Conservation (phyloP, 1,140 invertebrate species). For the Heliconius nattereri region DNA sequence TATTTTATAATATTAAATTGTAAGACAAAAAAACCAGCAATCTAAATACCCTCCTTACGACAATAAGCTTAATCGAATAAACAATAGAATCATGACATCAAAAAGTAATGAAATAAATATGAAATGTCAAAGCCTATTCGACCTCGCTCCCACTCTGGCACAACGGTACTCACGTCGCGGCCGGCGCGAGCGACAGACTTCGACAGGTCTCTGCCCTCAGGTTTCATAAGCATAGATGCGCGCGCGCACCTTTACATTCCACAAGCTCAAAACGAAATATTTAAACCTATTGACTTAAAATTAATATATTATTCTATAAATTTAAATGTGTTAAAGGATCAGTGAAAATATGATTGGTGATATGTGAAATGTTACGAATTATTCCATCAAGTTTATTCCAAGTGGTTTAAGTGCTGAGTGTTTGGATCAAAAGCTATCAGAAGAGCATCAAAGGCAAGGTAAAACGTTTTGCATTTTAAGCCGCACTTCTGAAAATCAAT, state of each 20-base stretch:
- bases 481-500: slow-evolving; percentile 37
- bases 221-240: slow-evolving; percentile 48
- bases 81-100: slow-evolving; percentile 62
- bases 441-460: slow-evolving; percentile 32
- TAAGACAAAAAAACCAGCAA: background rate
- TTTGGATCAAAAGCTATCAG: slow-evolving; percentile 29
- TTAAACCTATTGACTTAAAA: slow-evolving; percentile 26
- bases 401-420: slow-evolving; percentile 31
- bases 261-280: slow-evolving; percentile 29
- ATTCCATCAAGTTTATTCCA: slow-evolving; percentile 20
- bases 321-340: slow-evolving; percentile 3
- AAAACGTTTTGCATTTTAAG: slow-evolving; percentile 40
- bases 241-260: slow-evolving; percentile 46
- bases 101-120: slow-evolving; percentile 68
- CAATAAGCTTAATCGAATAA: slow-evolving; percentile 26
- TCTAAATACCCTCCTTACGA: background rate
- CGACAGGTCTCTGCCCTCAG: slow-evolving; percentile 68
- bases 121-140: slow-evolving; percentile 67
- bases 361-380: slow-evolving; percentile 28
- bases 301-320: slow-evolving; percentile 21
- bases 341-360: slow-evolving; percentile 1
- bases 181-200: slow-evolving; percentile 58
- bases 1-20: background rate
- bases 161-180: slow-evolving; percentile 72
- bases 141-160: slow-evolving; percentile 65